Evolutionary conservation across 2,888 invertebrate species (phyloP).

Genomic region (Anticlea derivata): DNA sequence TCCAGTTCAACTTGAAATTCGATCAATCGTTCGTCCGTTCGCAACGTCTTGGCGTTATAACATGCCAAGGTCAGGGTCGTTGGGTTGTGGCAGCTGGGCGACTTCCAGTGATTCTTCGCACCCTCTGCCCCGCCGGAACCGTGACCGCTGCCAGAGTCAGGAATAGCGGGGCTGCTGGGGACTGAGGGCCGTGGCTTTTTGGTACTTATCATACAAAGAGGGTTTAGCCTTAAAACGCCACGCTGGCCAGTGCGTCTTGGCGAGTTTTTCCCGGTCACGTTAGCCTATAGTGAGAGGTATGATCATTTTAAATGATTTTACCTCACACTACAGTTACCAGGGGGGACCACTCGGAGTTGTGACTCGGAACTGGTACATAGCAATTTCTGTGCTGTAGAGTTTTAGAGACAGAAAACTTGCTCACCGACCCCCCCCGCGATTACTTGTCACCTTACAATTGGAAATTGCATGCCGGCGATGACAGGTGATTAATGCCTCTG

Average conservation of each 20-base stretch:
- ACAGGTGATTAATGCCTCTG: too few species aligned
- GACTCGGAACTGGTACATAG: too few species aligned
- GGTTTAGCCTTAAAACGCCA: too few species aligned
- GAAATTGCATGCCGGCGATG: too few species aligned
- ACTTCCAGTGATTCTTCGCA: conserved; percentile 30
- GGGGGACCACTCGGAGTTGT: conserved; percentile 2
- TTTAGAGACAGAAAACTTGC: too few species aligned
- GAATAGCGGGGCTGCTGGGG: conserved; percentile 25
- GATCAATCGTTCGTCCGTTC: neutral
- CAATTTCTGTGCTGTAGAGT: too few species aligned
- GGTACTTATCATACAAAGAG: neutral
- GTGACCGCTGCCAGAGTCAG: too few species aligned
- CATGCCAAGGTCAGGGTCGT: conserved; percentile 9
- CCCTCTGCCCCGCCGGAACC: too few species aligned
- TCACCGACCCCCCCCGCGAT: too few species aligned
- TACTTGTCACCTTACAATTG: too few species aligned
- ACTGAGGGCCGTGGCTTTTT: conserved; percentile 22
- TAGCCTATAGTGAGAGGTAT: too few species aligned
- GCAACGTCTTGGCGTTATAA: neutral
- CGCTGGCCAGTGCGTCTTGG: conserved; percentile 5
- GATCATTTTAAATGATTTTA: neutral
- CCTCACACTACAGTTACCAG: neutral
- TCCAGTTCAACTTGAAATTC: neutral
- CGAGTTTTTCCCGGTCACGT: neutral
- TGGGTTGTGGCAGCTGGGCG: conserved; percentile 5